Base-by-base conservation (phyloP, 2,797 vertebrate genomes). In the Mus minutoides region DNA sequence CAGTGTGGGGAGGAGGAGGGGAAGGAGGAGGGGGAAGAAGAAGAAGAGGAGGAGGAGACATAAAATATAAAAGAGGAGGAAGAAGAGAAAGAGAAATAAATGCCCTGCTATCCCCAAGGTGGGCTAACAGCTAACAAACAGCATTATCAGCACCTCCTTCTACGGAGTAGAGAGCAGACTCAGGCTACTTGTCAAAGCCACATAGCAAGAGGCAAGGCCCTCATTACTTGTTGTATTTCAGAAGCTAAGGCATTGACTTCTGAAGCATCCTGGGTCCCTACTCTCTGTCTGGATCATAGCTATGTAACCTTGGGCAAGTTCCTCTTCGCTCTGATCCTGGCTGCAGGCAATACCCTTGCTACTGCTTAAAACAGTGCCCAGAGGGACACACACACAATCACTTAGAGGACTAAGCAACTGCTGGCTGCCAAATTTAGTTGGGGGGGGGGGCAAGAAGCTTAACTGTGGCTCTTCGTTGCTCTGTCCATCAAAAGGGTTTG, bases 401-500 rank as follows among this genome's bases (percentile, higher is more conserved):
- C 83, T n/a, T 46, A 84, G 31, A 22, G 83, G 83, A 52, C 34
- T 69, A 49, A 85, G 31, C 31, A 69, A 52, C 46, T 52, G 31
- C 31, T 88, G 69, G 6, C 17, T 13, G 16, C 64, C 76, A 83
- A 60, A 87, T 73, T 88, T 87, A 77, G 43, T 75, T n/a, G 69
- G 17, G 21, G n/a, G 37, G 60, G 64, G 49, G 21, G 22, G 46
- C 4, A 88, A 91, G 29, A 64, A 56, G 62, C 73, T 94, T 96
- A 76, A 69, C 58, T 88, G 73, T 64, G n/a, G 24, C 5, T 86
- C 89, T 95, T 43, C 6, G 82, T 91, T 84, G 69, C 84, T 94
- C 75, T 40, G 64, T 49, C 73, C 77, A 86, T 62, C 77, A 88
- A 91, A 94, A 78, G 84, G 16, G 4, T 46, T 91, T 71, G 56